Evolutionary conservation across 2,888 invertebrate species (phyloP).

Genomic region (Chrysina gloriosa): DNA sequence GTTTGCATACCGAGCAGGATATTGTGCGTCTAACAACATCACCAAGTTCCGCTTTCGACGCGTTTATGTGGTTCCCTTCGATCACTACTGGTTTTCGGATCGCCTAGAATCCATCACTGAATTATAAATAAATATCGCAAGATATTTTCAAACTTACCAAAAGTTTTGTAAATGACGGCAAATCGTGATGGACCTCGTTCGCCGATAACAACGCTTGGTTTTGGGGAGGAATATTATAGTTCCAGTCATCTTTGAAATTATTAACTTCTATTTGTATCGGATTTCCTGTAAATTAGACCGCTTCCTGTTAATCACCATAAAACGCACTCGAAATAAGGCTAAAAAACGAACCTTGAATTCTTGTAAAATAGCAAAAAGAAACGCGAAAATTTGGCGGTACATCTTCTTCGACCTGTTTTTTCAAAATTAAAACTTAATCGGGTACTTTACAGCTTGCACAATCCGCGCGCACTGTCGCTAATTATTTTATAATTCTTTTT

Average conservation of each 20-base stretch:
- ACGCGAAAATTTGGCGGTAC: neutral
- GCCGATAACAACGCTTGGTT: conserved; percentile 46
- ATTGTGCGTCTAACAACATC: conserved; percentile 47
- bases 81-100: neutral
- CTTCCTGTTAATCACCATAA: neutral
- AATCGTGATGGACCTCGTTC: conserved; percentile 41
- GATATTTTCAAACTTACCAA: neutral
- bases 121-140: neutral
- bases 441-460: neutral
- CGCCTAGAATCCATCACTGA: conserved; percentile 7
- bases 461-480: neutral
- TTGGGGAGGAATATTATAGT: conserved; percentile 47
- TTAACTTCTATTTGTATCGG: conserved; percentile 21
- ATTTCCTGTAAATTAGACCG: conserved; percentile 28
- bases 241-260: conserved; percentile 52
- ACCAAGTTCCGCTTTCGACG: conserved; percentile 34
- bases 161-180: conserved; percentile 40
- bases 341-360: conserved; percentile 3
- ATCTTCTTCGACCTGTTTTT: neutral
- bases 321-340: neutral
- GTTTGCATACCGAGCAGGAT: conserved; percentile 50
- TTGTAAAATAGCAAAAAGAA: conserved; percentile 6
- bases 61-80: conserved; percentile 12
- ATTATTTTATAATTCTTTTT: neutral
- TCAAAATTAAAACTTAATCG: neutral